phyloP scores from a whole-genome alignment of 1,140 invertebrate genomes.

The Drosophila nannoptera region DNA sequence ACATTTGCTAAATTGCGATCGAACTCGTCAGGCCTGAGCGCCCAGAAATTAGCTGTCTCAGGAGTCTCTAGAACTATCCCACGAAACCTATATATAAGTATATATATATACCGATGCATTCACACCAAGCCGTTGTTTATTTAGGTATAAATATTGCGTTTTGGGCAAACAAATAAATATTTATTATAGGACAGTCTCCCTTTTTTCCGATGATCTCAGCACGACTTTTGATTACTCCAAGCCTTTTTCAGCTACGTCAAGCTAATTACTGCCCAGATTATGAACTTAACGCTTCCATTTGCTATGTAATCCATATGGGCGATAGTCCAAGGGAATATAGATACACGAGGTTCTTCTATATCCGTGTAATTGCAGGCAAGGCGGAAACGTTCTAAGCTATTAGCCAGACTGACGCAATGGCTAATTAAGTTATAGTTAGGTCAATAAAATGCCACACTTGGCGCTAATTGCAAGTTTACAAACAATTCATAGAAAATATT shows the following conservation, averaged over 20 bases:
- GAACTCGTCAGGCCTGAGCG: conserved; percentile 22
- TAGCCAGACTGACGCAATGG: conserved; percentile 11
- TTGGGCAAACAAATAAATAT: conserved; percentile 30
- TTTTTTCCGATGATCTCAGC: conserved; percentile 43
- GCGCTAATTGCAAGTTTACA: not conserved
- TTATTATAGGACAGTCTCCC: conserved; percentile 15
- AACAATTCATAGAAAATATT: not conserved
- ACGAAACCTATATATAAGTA: not conserved
- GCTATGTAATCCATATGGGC: conserved; percentile 7
- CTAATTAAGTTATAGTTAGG: not conserved
- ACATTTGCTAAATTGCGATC: conserved; percentile 12
- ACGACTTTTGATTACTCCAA: not conserved
- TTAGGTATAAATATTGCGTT: conserved; percentile 19
- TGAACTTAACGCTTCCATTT: not conserved
- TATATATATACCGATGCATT: not conserved
- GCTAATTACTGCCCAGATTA: not conserved
- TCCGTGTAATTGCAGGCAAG: conserved; percentile 29
- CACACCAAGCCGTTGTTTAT: conserved; percentile 21
- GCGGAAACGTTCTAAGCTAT: conserved; percentile 15
- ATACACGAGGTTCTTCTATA: conserved; percentile 16
- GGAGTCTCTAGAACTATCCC: not conserved
- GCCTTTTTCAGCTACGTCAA: not conserved
- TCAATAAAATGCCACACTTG: not conserved
- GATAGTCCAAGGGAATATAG: not conserved
- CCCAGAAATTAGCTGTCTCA: not conserved